Evolutionary conservation across 1,140 invertebrate species (phyloP), one percentile per base, ranked within the genome.

Genomic region (Papilio helenus): DNA sequence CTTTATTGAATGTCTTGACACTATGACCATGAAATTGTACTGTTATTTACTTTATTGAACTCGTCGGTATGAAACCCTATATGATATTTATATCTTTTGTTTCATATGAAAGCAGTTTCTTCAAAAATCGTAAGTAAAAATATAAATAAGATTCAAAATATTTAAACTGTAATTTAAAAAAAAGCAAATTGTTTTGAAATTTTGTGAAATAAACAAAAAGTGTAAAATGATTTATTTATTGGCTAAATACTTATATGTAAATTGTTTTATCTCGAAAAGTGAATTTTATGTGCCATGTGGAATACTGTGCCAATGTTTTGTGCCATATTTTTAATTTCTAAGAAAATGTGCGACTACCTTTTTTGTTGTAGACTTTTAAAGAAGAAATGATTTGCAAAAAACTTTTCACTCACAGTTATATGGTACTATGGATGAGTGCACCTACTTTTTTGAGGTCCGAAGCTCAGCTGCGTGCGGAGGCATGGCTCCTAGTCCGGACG

Each of bases 101-200:
- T 77, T 77, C 76, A 77, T 65, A 77, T 77, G 55, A 61, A 26
- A 44, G 76, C 76, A 77, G 76, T 9, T 61, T 77, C 76, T 77
- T 77, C 76, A 77, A 65, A 65, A 65, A 77, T 77, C 76, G 58
- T 77, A 77, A 77, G 76, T 77, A 77, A 65, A 29, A 68, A 16
- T 29, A 29, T 44, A 26, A 42, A 44, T 20, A n/a, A 23, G 7
- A 23, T 72, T 72, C 12, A 3, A 72, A 20, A 72, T 61, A 14
- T 29, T 68, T 8, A 9, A 29, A 29, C 1, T 68, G 26, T 29
- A 34, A 68, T 68, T 61, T 9, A 9, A 0, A 29, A 61, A 61
- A 58, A 58, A 58, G 20, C 5, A 20, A 0, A 58, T 3, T 10
- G n/a, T 55, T 2, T n/a, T 18, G 8, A 55, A 20, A 55, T 55